Percentiles rank a stretch among this genome's conserved stretches.
Conservation (phyloP, 2,113 vertebrate species). For the Pelecanoides urinatrix region DNA sequence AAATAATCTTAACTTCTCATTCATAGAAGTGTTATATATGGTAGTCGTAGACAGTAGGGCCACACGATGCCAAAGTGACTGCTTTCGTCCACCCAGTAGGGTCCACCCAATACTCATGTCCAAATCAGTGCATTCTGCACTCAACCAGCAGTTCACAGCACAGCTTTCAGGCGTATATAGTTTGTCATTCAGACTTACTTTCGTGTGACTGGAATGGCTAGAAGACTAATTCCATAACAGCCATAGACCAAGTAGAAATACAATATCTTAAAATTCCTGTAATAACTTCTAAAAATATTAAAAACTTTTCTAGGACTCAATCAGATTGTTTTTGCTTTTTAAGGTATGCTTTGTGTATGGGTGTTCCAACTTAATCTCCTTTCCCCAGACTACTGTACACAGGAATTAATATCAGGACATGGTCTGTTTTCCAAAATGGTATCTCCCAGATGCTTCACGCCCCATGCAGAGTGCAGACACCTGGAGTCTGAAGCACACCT, state of each 20-base stretch:
- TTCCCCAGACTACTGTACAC: background rate
- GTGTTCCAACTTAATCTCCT: background rate
- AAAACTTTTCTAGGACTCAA: background rate
- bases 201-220: background rate
- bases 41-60: background rate
- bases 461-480: conserved; percentile 61
- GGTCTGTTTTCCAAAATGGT: conserved; percentile 43
- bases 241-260: background rate
- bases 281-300: conserved; percentile 20
- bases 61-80: background rate
- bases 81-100: background rate
- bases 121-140: background rate
- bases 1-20: background rate
- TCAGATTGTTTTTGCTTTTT: background rate
- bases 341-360: background rate
- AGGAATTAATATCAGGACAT: background rate
- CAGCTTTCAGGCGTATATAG: background rate
- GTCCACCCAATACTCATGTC: background rate
- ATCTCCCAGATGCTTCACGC: background rate
- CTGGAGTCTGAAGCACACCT: conserved; percentile 18
- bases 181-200: background rate
- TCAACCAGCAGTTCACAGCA: background rate
- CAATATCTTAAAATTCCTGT: background rate
- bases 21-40: background rate
- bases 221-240: background rate